Conservation (phyloP, 2,888 invertebrate genomes). For the Craniophora ligustri region DNA sequence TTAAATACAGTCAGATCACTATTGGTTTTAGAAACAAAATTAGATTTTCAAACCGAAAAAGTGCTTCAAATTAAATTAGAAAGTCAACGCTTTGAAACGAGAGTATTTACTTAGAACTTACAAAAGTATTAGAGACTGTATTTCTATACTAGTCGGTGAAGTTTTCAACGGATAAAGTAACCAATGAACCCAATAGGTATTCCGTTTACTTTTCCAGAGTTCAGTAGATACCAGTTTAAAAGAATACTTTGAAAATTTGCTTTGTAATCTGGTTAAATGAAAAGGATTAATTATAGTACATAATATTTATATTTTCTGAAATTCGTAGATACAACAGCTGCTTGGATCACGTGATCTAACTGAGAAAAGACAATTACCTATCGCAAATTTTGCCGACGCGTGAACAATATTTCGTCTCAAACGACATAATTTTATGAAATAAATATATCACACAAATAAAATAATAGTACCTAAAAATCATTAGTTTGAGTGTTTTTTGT, state of each 20-base stretch:
- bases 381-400: too few species aligned
- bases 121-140: constrained; percentile 51
- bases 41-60: constrained; percentile 2
- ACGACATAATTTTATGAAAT: too few species aligned
- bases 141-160: constrained; percentile 41
- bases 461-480: too few species aligned
- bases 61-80: constrained; percentile 16
- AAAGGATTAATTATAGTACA: too few species aligned
- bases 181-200: constrained; percentile 44
- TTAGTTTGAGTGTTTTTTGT: too few species aligned
- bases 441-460: too few species aligned
- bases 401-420: too few species aligned
- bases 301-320: too few species aligned
- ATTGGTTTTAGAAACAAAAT: not conserved
- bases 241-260: constrained; percentile 12
- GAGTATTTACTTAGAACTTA: constrained; percentile 58
- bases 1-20: not conserved
- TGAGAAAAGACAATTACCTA: too few species aligned
- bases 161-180: constrained; percentile 56
- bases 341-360: too few species aligned
- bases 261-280: too few species aligned
- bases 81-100: constrained; percentile 39
- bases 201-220: constrained; percentile 34
- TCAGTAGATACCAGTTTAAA: constrained; percentile 24
- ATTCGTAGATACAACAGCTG: too few species aligned